phyloP scores from a whole-genome alignment of 2,888 invertebrate genomes.

The Thalpophila matura region DNA sequence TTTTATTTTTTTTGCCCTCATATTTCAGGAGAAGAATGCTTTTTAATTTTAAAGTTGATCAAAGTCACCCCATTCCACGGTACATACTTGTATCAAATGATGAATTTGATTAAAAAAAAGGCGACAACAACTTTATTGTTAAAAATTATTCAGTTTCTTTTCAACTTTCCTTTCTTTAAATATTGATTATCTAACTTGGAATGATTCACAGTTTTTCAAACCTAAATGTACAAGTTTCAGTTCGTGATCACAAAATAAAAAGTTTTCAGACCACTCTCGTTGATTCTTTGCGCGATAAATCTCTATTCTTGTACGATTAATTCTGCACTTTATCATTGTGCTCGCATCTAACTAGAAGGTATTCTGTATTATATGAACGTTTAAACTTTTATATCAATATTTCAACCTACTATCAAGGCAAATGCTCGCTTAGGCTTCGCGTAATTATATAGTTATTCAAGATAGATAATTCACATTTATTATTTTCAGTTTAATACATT shows the following conservation, averaged over 20 bases:
- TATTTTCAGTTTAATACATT: conserved; percentile 9
- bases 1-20: no score
- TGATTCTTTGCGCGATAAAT: conserved; percentile 84
- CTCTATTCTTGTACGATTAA: conserved; percentile 75
- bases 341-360: conserved; percentile 62
- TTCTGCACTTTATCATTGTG: conserved; percentile 71
- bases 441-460: conserved; percentile 14
- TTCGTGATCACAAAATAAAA: conserved; percentile 86
- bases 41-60: no score
- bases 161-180: conserved; percentile 83
- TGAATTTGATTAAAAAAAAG: conserved; percentile 65
- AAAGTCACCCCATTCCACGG: no score
- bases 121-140: conserved; percentile 70
- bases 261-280: conserved; percentile 80
- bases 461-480: conserved; percentile 7
- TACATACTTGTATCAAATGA: conserved; percentile 34
- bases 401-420: conserved; percentile 35
- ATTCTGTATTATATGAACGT: conserved; percentile 54
- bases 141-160: conserved; percentile 77
- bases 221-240: conserved; percentile 88
- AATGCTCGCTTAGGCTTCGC: conserved; percentile 9
- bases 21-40: no score
- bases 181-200: conserved; percentile 85
- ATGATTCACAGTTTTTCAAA: conserved; percentile 86
- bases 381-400: conserved; percentile 53